Evolutionary conservation across 2,797 vertebrate species (phyloP).

Genomic region (Phrynocephalus vlangalii): DNA sequence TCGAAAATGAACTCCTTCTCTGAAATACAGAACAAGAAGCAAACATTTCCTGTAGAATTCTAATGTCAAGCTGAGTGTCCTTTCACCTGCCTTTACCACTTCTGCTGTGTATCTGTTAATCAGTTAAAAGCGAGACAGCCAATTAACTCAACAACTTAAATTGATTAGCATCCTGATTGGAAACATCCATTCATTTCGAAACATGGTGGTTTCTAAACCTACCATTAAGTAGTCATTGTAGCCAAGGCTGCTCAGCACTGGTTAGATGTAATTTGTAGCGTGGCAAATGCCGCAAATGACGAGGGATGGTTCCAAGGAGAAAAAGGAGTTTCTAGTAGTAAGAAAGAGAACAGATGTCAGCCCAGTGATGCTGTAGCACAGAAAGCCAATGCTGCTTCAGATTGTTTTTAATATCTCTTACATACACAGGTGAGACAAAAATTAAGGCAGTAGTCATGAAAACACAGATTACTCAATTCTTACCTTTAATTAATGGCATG

Average conservation of each 20-base stretch:
- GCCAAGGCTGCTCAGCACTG: constrained; percentile 5
- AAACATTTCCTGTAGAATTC: constrained; percentile 11
- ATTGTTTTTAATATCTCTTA: not conserved
- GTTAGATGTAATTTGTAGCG: constrained; percentile 15
- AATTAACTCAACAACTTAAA: constrained; percentile 33
- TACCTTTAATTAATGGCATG: not conserved
- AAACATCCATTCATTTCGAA: not conserved
- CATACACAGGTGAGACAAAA: not conserved
- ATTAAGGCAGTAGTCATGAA: not conserved
- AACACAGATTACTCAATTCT: not conserved
- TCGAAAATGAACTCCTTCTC: not conserved
- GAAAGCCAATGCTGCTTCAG: not conserved
- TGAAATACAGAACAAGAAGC: not conserved
- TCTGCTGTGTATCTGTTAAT: constrained; percentile 11
- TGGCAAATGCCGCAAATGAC: not conserved
- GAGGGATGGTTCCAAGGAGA: not conserved
- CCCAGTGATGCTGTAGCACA: not conserved
- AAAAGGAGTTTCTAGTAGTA: not conserved
- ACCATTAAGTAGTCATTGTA: not conserved
- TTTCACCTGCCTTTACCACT: not conserved
- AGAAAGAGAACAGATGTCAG: not conserved
- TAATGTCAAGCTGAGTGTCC: not conserved
- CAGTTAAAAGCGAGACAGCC: constrained; percentile 24
- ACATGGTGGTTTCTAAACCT: not conserved
- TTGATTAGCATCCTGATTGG: constrained; percentile 24